phyloP scores from a whole-genome alignment of 2,113 vertebrate genomes.

The Limnothrissa miodon region DNA sequence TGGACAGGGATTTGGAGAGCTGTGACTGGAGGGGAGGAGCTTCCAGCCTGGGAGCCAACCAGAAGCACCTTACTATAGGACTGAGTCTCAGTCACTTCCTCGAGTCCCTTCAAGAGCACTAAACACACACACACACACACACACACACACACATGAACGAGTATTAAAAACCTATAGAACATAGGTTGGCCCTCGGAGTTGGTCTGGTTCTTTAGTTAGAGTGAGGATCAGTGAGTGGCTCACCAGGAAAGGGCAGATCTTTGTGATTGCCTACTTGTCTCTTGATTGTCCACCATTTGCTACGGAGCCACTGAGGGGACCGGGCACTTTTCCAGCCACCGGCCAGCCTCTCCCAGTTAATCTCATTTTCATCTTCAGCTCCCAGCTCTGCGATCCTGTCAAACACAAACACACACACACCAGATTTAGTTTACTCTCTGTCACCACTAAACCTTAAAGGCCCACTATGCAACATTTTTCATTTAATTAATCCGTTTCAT shows the following conservation, averaged over 20 bases:
- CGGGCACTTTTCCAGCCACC: constrained; percentile 97
- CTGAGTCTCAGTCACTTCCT: constrained; percentile 87
- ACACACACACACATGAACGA: constrained; percentile 10
- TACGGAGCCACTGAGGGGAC: constrained; percentile 96
- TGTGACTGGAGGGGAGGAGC: constrained; percentile 76
- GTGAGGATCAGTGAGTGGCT: constrained; percentile 36
- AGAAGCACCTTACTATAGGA: constrained; percentile 72
- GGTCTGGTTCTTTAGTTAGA: neutral
- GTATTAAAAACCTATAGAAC: neutral
- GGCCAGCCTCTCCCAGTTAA: constrained; percentile 93
- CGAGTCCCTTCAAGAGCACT: constrained; percentile 95
- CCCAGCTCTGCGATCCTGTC: constrained; percentile 88
- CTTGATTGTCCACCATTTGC: constrained; percentile 99
- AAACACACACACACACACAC: constrained; percentile 29
- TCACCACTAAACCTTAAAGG: neutral
- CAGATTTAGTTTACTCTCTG: neutral
- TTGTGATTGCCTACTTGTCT: constrained; percentile 98
- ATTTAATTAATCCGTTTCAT: too few relatives aligned
- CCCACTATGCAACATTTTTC: too few relatives aligned
- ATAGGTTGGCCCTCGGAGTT: neutral
- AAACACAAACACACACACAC: neutral
- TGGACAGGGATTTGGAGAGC: constrained; percentile 83
- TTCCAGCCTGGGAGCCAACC: constrained; percentile 68
- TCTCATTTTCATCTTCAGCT: constrained; percentile 93
- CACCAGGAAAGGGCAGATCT: constrained; percentile 90